Percentiles rank a stretch among this genome's conserved stretches.
phyloP scores from a whole-genome alignment of 2,888 invertebrate genomes.

The Boloria euphrosyne region DNA sequence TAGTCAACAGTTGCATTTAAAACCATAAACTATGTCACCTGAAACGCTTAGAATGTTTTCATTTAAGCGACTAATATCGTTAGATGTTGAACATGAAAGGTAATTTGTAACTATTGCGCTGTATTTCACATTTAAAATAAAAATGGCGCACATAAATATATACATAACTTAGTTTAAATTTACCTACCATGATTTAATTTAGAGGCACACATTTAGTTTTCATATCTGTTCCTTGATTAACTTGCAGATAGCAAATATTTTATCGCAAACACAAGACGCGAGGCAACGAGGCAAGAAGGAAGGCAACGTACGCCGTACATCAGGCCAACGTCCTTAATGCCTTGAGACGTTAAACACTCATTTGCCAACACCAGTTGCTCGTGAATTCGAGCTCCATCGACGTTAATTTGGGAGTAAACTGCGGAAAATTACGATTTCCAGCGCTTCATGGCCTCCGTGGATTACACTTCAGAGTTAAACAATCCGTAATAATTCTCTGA shows the following conservation, averaged over 20 bases:
- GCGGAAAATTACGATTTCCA: constrained; percentile 48
- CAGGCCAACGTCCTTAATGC: constrained; percentile 24
- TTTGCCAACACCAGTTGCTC: constrained; percentile 45
- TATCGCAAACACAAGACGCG: neutral
- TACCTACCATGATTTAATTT: too few relatives aligned
- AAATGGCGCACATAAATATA: too few relatives aligned
- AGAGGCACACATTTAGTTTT: neutral
- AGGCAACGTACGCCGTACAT: constrained; percentile 16
- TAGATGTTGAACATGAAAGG: too few relatives aligned
- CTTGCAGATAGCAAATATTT: neutral
- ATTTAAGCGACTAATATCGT: too few relatives aligned
- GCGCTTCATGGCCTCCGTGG: constrained; percentile 4
- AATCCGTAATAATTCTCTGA: constrained; percentile 13
- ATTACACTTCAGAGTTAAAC: constrained; percentile 8
- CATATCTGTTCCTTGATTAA: neutral
- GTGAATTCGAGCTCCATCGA: constrained; percentile 38
- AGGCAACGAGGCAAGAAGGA: constrained; percentile 11
- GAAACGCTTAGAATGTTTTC: too few relatives aligned
- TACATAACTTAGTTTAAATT: too few relatives aligned
- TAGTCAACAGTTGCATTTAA: too few relatives aligned
- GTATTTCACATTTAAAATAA: too few relatives aligned
- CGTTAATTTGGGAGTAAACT: constrained; percentile 49
- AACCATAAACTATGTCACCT: too few relatives aligned
- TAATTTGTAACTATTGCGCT: too few relatives aligned
- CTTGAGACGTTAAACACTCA: constrained; percentile 36